Base-by-base conservation (phyloP, 2,888 invertebrate species). In the Scelioninae gen. 1 region DNA sequence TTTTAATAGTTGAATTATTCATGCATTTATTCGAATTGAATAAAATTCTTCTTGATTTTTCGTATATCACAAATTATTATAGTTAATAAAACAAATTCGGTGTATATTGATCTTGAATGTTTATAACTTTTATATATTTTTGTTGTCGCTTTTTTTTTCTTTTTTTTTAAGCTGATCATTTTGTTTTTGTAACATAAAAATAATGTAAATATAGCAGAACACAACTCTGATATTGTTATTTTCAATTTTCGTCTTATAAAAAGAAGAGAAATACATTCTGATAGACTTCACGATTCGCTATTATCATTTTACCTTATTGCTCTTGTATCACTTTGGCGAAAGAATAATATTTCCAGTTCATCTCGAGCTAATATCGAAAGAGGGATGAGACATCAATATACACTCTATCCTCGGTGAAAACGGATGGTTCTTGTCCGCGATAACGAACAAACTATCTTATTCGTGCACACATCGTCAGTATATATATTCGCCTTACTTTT, bases 341-440 rank as follows among this genome's bases (percentile, higher is more conserved):
- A 84, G 82, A 84, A 84, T 84, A 84, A 84, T 79, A 84, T 84
- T 84, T 81, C 84, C 81, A 84, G 84, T 84, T 84, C 81, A 84
- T 84, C 69, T 78, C 75, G 66, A 84, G 77, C 77, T 84, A 84
- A 84, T 81, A 84, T 75, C 75, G 53, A 49, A 62, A 32, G 51
- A 74, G 75, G 75, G 78, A 71, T 78, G 84, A 75, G 77, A 75
- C 78, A 72, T 84, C 84, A 75, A 84, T 84, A 78, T 78, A 81
- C 71, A 66, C 69, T 81, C 55, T 40, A 71, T 47, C 53, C 38
- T 80, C 65, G 29, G 65, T 72, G 65, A 79, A 76, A 83, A 71
- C 71, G 38, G 71, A 76, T 63, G 71, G 77, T 34, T 83, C 66
- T 79, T 66, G 47, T 43, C 66, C 47, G 63, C 40, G 77, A 81